Percentiles rank a stretch among this genome's conserved stretches.
phyloP scores from a whole-genome alignment of 1,140 invertebrate genomes.

The Drosophila nigromelanica region DNA sequence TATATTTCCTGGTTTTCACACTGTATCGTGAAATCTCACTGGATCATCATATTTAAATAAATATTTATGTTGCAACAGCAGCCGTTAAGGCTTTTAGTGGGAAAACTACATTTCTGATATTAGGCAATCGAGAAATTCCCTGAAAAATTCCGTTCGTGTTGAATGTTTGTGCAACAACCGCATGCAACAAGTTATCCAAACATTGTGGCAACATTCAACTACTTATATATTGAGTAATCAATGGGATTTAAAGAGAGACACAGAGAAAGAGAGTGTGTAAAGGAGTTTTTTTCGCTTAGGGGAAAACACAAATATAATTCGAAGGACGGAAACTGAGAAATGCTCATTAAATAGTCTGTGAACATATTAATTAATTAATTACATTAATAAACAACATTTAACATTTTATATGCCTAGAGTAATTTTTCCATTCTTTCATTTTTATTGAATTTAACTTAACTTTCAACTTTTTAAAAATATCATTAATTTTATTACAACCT shows the following conservation, averaged over 20 bases:
- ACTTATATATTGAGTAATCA: conserved; percentile 24
- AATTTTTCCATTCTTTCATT: no score
- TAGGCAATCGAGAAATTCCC: conserved; percentile 26
- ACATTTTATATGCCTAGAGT: no score
- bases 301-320: neutral
- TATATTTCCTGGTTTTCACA: conserved; percentile 68
- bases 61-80: conserved; percentile 64
- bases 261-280: neutral
- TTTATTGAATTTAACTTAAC: no score
- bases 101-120: conserved; percentile 42
- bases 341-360: no score
- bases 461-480: no score
- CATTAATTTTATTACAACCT: no score
- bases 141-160: conserved; percentile 17
- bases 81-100: conserved; percentile 74
- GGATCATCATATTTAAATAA: conserved; percentile 76
- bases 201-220: conserved; percentile 37
- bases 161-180: conserved; percentile 41
- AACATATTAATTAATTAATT: no score
- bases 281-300: neutral
- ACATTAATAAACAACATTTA: no score
- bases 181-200: conserved; percentile 67
- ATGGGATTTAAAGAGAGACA: conserved; percentile 14
- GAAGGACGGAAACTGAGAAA: no score
- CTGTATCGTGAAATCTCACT: conserved; percentile 64